Evolutionary conservation across 2,113 vertebrate species (phyloP).

Genomic region (Mastomys coucha): DNA sequence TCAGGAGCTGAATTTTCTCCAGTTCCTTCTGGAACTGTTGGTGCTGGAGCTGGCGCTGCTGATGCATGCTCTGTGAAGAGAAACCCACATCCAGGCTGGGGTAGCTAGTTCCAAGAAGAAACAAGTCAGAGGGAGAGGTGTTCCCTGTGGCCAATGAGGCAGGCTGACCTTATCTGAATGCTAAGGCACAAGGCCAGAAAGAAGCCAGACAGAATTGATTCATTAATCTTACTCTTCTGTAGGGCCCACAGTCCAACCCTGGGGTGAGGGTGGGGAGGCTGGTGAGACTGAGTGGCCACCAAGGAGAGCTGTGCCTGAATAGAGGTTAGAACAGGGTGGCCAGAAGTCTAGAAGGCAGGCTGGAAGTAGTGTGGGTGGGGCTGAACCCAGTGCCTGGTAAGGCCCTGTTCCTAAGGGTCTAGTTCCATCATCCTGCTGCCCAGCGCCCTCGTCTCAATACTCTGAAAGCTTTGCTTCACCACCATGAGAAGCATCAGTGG

Average conservation of each 20-base stretch:
- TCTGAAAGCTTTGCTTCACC: background rate
- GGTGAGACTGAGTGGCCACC: background rate
- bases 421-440: background rate
- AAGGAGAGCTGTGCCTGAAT: background rate
- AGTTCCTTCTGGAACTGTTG: slow-evolving; percentile 95
- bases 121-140: too few species aligned
- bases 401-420: background rate
- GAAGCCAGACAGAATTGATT: background rate
- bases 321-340: background rate
- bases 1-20: slow-evolving; percentile 95
- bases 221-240: background rate
- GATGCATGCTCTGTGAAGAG: slow-evolving; percentile 90
- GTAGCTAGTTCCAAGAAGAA: background rate
- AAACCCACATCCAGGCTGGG: background rate
- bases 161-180: background rate
- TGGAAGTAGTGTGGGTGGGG: background rate
- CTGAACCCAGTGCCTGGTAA: rapidly evolving
- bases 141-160: background rate
- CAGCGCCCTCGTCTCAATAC: background rate
- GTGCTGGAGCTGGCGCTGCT: slow-evolving; percentile 96
- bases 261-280: background rate
- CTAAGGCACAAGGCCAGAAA: background rate
- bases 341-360: background rate
- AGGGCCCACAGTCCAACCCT: background rate
- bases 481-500: background rate